Percentiles rank a stretch among this genome's conserved stretches.
Conservation (phyloP, 2,888 invertebrate genomes). For the Polymixis lichenea region DNA sequence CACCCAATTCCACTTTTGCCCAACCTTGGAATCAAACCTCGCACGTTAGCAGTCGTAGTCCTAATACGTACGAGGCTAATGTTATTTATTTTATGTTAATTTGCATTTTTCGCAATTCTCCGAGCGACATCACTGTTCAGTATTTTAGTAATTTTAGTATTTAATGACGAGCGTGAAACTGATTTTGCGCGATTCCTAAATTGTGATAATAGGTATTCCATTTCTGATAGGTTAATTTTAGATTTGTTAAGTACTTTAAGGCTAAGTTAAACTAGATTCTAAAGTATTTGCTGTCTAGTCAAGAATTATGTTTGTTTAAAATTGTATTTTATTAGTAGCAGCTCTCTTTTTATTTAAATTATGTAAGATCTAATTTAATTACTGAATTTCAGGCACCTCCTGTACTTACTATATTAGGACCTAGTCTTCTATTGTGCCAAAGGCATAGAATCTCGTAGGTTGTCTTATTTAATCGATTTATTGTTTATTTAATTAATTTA, state of each 20-base stretch:
- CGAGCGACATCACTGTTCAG: constrained; percentile 61
- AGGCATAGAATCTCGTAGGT: constrained; percentile 86
- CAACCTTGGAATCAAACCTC: constrained; percentile 46
- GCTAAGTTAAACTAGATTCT: constrained; percentile 66
- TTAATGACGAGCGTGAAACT: constrained; percentile 71
- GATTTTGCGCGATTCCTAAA: constrained; percentile 86
- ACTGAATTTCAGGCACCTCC: constrained; percentile 60
- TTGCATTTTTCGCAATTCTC: constrained; percentile 51
- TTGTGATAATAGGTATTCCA: constrained; percentile 88
- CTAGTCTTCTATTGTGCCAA: constrained; percentile 86
- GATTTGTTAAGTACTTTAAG: constrained; percentile 67
- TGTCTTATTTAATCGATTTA: constrained; percentile 68
- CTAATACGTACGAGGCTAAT: constrained; percentile 38
- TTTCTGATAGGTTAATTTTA: constrained; percentile 67
- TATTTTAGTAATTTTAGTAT: constrained; percentile 60
- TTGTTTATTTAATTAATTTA: constrained; percentile 68
- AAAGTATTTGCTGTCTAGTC: constrained; percentile 78
- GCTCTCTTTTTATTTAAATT: constrained; percentile 75
- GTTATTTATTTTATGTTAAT: constrained; percentile 50
- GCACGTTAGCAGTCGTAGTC: constrained; percentile 40
- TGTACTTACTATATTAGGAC: constrained; percentile 64
- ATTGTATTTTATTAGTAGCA: constrained; percentile 62
- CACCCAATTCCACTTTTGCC: constrained; percentile 17
- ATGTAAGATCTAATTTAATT: constrained; percentile 47
- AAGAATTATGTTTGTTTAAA: constrained; percentile 47